Conservation (phyloP, 2,888 invertebrate species). For the Cremastinae sp. region DNA sequence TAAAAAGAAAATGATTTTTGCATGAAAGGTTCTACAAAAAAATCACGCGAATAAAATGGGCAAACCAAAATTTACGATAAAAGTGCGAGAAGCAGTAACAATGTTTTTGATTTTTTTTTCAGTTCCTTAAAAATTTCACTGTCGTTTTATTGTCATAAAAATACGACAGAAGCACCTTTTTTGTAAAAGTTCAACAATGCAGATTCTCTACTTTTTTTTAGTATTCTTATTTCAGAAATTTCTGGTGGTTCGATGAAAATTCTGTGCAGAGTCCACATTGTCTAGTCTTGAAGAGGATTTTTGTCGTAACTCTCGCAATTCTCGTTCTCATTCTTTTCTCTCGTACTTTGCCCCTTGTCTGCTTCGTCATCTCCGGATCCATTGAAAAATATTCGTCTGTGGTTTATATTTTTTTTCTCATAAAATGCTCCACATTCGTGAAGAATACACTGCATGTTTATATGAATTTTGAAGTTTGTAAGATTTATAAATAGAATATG, state of each 20-base stretch:
- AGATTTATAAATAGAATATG: no score
- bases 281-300: not conserved
- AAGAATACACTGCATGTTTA: no score
- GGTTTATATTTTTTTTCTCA: not conserved
- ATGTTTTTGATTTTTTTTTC: conserved; percentile 14
- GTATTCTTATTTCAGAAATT: not conserved
- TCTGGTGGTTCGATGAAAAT: not conserved
- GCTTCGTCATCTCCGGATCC: not conserved
- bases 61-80: conserved; percentile 10
- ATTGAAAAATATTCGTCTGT: conserved; percentile 7
- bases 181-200: no score
- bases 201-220: not conserved
- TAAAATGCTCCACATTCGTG: no score
- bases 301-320: not conserved
- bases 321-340: not conserved
- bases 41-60: not conserved
- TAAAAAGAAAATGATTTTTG: no score
- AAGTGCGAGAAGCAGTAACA: conserved; percentile 27
- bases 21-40: not conserved
- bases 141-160: no score
- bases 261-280: not conserved
- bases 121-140: no score
- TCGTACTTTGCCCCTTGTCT: not conserved
- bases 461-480: no score
- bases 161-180: not conserved